Evolutionary conservation across 1,140 invertebrate genomes (phyloP).

Genomic region (Drosophila melanica): DNA sequence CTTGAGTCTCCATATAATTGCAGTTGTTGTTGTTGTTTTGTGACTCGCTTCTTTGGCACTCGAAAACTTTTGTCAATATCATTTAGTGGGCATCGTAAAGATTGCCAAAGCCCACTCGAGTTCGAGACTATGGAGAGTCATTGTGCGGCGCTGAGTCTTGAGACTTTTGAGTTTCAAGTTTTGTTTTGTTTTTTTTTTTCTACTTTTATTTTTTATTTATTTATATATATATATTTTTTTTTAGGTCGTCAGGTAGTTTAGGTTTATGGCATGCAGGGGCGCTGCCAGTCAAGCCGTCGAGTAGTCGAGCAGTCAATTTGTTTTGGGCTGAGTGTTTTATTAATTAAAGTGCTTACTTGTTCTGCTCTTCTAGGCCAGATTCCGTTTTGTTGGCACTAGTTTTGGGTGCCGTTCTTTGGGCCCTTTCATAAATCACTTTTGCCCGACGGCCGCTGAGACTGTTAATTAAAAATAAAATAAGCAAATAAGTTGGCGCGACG

Average conservation of each 20-base stretch:
- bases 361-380: conserved; percentile 13
- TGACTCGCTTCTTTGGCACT: conserved; percentile 53
- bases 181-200: conserved; percentile 38
- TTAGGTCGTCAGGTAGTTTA: conserved; percentile 27
- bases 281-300: conserved; percentile 37
- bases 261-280: conserved; percentile 20
- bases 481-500: conserved; percentile 72
- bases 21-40: conserved; percentile 23
- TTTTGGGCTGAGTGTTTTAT: conserved; percentile 77
- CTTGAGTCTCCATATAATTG: conserved; percentile 66
- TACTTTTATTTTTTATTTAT: conserved; percentile 17
- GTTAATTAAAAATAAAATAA: conserved; percentile 81
- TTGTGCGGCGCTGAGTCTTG: conserved; percentile 49
- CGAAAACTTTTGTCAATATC: conserved; percentile 79
- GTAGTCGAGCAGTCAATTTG: conserved; percentile 69
- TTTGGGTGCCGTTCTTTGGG: conserved; percentile 18
- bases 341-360: conserved; percentile 75
- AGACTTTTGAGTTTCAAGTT: conserved; percentile 42
- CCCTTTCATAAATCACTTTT: conserved; percentile 69
- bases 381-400: conserved; percentile 11
- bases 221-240: too few species aligned
- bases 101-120: conserved; percentile 79
- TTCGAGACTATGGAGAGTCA: conserved; percentile 62
- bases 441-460: conserved; percentile 45
- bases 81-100: conserved; percentile 81